Base-by-base conservation (phyloP, 1,140 invertebrate species). In the Zaprionus kolodkinae region DNA sequence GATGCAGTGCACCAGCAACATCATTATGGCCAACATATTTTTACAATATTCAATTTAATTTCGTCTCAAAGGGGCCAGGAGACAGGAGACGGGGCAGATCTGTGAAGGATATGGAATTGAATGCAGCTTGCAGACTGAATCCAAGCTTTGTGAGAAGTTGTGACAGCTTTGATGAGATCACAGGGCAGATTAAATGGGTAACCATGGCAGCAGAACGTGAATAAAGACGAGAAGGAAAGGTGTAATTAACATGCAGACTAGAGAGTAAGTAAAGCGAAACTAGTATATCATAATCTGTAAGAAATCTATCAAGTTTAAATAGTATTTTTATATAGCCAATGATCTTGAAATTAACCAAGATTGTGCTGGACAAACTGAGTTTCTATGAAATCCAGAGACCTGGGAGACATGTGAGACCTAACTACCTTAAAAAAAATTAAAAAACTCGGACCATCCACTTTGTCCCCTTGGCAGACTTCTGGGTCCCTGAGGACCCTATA, bases 21-120 rank as follows among this genome's bases (percentile, higher is more conserved):
- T 65, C 84, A 87, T 87, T 88, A 88, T 82, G 79, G 76, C 80
- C 79, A 88, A 82, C 84, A 88, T 88, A 88, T 89, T 88, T 87
- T 75, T 89, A 80, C 81, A 80, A 78, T 88, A 88, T 87, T 89
- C 80, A 80, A 89, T 87, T 87, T 89, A 81, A 87, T 89, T 88
- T 84, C 72, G 69, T 88, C 81, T 80, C 55, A 45, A 43, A 72
- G 67, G 66, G 13, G 52, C 25, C 12, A 33, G 52, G 52, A 6
- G n/a, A 9, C 13, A 50, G 17, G 52, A 7, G 6, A 35, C 6
- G 9, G 40, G 2, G 40, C 27, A 30, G 27, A 1, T 30, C 2
- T 6, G 36, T 12, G 7, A 6, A n/a, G n/a, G 13, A 75, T 72
- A 67, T 71, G 36, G 72, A 72, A 79, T 82, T 74, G 76, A 73